phyloP scores from a whole-genome alignment of 2,113 vertebrate species.

The Acanthochromis polyacanthus region DNA sequence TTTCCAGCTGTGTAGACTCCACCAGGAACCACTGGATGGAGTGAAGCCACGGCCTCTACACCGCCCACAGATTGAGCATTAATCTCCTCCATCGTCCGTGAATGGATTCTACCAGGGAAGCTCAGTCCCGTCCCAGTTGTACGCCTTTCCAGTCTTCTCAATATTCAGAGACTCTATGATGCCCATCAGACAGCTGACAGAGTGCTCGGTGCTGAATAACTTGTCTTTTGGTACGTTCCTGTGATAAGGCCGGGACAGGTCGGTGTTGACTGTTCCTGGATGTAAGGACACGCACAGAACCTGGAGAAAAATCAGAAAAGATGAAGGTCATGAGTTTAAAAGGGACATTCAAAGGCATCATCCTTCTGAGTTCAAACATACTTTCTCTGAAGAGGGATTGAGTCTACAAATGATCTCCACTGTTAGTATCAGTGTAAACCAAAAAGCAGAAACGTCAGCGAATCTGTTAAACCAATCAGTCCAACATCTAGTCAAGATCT shows the following conservation, averaged over 20 bases:
- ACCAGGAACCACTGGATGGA: not conserved
- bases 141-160: conserved; percentile 75
- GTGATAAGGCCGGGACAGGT: conserved; percentile 81
- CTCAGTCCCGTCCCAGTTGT: conserved; percentile 71
- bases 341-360: not conserved
- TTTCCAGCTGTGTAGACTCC: not conserved
- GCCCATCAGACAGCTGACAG: conserved; percentile 75
- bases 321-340: not conserved
- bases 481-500: too few relatives aligned
- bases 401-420: too few relatives aligned
- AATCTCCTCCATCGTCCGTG: not conserved
- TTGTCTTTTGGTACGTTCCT: conserved; percentile 76
- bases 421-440: too few relatives aligned
- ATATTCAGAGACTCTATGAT: conserved; percentile 71
- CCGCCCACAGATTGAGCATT: not conserved
- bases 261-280: conserved; percentile 76
- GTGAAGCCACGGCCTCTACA: not conserved
- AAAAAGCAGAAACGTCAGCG: too few relatives aligned
- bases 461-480: too few relatives aligned
- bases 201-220: conserved; percentile 75
- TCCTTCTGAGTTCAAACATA: too few relatives aligned
- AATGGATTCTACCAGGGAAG: conserved; percentile 74
- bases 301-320: conserved; percentile 29
- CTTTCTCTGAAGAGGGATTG: too few relatives aligned
- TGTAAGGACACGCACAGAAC: conserved; percentile 82